Base-by-base conservation (phyloP, 1,140 invertebrate species). In the Micrasema minimum region DNA sequence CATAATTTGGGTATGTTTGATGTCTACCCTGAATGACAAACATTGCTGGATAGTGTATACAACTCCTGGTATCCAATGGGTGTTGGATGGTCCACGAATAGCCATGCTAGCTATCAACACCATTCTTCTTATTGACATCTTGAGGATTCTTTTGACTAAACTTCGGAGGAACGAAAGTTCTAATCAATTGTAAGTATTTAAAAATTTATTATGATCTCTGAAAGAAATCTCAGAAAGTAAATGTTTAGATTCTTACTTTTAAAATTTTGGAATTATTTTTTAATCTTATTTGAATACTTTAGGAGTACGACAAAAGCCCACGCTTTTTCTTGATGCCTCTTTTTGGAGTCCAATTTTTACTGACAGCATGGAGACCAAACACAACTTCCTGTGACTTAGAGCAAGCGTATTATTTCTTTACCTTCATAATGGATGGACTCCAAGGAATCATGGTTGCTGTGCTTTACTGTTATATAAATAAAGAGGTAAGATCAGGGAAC, bases 381-480 rank as follows among this genome's bases (percentile, higher is more conserved):
- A 82, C 80, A 0, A 79, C 80, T 0, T 79, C 81, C 37, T 89
- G 88, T 75, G 37, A 72, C 0, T 75, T 69, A 1, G 85, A 87
- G 70, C 85, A 88, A 71, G 75, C 80, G 12, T 88, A 88, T 73
- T 87, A 86, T 50, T 85, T 83, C 66, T 65, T 85, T 11, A 82
- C 84, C 0, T 88, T 87, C 69, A 75, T 83, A 0, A 75, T 88
- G 12, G 87, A 88, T 66, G 85, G 83, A 0, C 69, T 88, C 6
- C 87, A 89, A 75, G 88, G 87, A 2, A 79, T 87, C 26, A 76
- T 87, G 12, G 87, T 88, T 0, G 81, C 87, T 7, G 55, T 86
- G 53, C 76, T 89, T 0, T 89, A 87, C 73, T 89, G 88, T 76
- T 89, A 88, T 72, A 67, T 84, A 10, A 88, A 88, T 76, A 83